Percentiles rank a stretch among this genome's conserved stretches.
Conservation (phyloP, 1,140 invertebrate species). For the Teleopsis dalmanni region DNA sequence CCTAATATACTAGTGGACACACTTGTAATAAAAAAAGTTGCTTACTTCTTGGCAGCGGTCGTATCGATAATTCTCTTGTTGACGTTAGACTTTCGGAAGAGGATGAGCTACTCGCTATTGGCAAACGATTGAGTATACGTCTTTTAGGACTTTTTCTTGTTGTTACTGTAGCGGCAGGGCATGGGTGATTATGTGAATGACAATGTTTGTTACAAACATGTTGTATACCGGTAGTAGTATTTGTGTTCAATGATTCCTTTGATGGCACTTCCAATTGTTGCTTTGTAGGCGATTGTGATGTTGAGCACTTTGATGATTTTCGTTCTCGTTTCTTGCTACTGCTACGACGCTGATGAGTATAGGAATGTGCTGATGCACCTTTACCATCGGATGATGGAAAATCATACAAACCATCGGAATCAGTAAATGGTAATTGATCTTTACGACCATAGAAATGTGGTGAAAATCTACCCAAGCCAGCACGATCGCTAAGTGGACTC, state of each 20-base stretch:
- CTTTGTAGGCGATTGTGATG: constrained; percentile 15
- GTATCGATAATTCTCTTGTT: constrained; percentile 20
- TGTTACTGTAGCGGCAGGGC: constrained; percentile 20
- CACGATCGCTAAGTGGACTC: constrained; percentile 65
- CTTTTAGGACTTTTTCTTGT: constrained; percentile 48
- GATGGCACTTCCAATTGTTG: constrained; percentile 37
- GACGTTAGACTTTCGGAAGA: constrained; percentile 49
- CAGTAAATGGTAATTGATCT: constrained; percentile 57
- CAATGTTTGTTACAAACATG: constrained; percentile 46
- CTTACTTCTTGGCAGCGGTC: constrained; percentile 13
- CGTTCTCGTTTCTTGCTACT: constrained; percentile 47
- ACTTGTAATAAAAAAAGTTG: too few species aligned
- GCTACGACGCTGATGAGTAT: constrained; percentile 46
- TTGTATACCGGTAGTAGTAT: constrained; percentile 47
- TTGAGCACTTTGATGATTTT: constrained; percentile 39
- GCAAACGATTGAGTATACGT: constrained; percentile 38
- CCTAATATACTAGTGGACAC: too few species aligned
- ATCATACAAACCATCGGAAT: constrained; percentile 69
- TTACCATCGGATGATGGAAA: constrained; percentile 65
- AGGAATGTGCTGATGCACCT: constrained; percentile 25
- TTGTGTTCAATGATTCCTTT: constrained; percentile 38
- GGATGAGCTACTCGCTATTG: constrained; percentile 46
- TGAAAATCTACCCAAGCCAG: constrained; percentile 56
- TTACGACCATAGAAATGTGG: constrained; percentile 60
- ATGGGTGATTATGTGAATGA: constrained; percentile 24